phyloP scores from a whole-genome alignment of 2,113 vertebrate species.

The Microtus montanus region DNA sequence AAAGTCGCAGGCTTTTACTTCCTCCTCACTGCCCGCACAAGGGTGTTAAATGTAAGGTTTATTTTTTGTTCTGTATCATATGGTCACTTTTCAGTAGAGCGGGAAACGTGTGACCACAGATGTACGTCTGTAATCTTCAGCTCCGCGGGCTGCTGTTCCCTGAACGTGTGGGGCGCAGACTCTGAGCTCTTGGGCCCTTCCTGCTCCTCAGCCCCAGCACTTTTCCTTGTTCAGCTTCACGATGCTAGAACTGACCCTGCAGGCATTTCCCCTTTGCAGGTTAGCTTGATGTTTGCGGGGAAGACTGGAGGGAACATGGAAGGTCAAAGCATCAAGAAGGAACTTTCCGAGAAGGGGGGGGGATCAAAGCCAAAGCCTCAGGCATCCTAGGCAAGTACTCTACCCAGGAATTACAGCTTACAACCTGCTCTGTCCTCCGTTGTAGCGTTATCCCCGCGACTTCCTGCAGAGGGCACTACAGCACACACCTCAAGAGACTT shows the following conservation, averaged over 20 bases:
- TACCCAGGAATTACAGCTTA: not conserved
- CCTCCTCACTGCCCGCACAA: not conserved
- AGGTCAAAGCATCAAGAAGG: no score
- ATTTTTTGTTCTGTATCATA: not conserved
- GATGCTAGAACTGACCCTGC: no score
- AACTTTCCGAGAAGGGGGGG: no score
- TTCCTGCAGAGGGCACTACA: not conserved
- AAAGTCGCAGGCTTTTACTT: not conserved
- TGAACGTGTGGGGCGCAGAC: no score
- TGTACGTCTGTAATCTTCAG: not conserved
- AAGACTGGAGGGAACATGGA: no score
- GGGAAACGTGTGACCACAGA: not conserved
- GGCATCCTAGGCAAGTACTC: not conserved
- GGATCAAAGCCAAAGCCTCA: not conserved
- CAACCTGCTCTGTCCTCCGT: not conserved
- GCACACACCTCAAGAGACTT: not conserved
- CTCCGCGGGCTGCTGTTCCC: not conserved
- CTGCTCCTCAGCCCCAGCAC: no score
- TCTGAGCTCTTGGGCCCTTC: no score
- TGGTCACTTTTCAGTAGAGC: not conserved
- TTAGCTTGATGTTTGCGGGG: no score
- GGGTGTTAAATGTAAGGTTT: no score
- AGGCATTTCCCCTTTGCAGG: no score
- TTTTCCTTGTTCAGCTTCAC: no score
- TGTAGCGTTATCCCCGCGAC: not conserved